A percentile compares a stretch with the other conserved stretches of the same genome.
phyloP scores from a whole-genome alignment of 1,140 invertebrate genomes.

The Dufourea novaeangliae region DNA sequence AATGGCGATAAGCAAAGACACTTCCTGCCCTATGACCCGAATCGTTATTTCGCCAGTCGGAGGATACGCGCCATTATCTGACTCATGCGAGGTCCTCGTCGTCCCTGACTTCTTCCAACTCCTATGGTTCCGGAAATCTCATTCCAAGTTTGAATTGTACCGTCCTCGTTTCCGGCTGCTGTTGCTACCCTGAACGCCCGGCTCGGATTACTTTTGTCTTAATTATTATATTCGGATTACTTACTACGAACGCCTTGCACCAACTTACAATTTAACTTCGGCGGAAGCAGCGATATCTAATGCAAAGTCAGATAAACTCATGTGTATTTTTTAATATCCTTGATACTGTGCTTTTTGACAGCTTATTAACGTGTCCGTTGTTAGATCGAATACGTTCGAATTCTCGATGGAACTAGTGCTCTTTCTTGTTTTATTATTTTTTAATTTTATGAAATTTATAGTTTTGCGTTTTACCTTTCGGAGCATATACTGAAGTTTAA shows the following conservation, averaged over 20 bases:
- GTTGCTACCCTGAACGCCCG: not conserved
- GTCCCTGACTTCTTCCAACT: slow-evolving; percentile 5
- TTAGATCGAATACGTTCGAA: too few relatives aligned
- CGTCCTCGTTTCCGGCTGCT: not conserved
- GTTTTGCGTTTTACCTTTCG: too few relatives aligned
- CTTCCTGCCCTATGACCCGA: not conserved
- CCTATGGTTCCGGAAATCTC: not conserved
- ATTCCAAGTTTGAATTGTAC: slow-evolving; percentile 15
- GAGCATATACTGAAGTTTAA: too few relatives aligned
- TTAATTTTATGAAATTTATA: not conserved
- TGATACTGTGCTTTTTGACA: too few relatives aligned
- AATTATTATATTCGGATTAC: too few relatives aligned
- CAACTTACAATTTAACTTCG: not conserved
- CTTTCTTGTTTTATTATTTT: not conserved
- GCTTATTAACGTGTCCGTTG: too few relatives aligned
- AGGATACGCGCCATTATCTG: slow-evolving; percentile 6
- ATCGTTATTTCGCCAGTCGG: not conserved
- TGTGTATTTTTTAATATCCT: not conserved
- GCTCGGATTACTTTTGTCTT: not conserved
- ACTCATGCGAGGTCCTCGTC: not conserved
- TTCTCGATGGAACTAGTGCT: too few relatives aligned
- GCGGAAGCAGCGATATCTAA: not conserved
- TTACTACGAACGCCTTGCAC: too few relatives aligned
- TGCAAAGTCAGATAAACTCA: not conserved
- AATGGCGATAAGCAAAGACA: slow-evolving; percentile 40